Percentiles rank a stretch among this genome's conserved stretches.
These are phyloP conservation scores for Pedetes capensis DNA, from an alignment of 2,113 vertebrate genomes.

Conservation along the genomic window DNA sequence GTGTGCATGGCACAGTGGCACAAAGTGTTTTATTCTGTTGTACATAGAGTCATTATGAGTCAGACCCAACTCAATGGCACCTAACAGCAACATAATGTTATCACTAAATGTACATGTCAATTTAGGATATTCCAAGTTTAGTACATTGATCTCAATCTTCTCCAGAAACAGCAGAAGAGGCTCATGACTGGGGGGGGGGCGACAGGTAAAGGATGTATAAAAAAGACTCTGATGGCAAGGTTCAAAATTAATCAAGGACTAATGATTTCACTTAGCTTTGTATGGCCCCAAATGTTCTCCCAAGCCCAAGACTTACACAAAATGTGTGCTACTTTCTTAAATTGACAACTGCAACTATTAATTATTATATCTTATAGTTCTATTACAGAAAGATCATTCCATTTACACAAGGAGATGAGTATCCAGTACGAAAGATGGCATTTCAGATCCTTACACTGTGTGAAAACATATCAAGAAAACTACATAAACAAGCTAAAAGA, in stretches of 20 bases:
- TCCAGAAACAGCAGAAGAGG: background rate
- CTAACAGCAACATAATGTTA: too few relatives aligned
- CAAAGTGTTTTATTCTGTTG: too few relatives aligned
- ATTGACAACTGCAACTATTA: background rate
- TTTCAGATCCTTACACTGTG: slow-evolving; percentile 37
- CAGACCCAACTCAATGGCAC: too few relatives aligned
- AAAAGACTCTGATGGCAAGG: background rate
- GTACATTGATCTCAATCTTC: background rate
- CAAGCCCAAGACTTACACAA: background rate
- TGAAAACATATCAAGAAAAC: slow-evolving; percentile 57
- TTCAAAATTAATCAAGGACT: background rate
- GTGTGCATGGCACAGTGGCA: too few relatives aligned
- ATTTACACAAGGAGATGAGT: slow-evolving; percentile 35
- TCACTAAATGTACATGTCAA: background rate
- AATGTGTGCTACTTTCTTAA: background rate
- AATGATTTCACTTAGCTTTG: background rate
- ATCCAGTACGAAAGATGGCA: slow-evolving; percentile 26
- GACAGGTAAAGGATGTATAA: background rate
- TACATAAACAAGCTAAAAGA: slow-evolving; percentile 45
- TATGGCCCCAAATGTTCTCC: background rate
- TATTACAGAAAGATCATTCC: slow-evolving; percentile 28
- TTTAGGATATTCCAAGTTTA: slow-evolving; percentile 1
- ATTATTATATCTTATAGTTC: background rate
- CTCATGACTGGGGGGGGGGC: too few relatives aligned
- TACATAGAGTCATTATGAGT: too few relatives aligned